A percentile compares a stretch with the other conserved stretches of the same genome.
These are phyloP conservation scores for Portevinia maculata DNA, from an alignment of 2,888 invertebrate species.

Conservation along the genomic window DNA sequence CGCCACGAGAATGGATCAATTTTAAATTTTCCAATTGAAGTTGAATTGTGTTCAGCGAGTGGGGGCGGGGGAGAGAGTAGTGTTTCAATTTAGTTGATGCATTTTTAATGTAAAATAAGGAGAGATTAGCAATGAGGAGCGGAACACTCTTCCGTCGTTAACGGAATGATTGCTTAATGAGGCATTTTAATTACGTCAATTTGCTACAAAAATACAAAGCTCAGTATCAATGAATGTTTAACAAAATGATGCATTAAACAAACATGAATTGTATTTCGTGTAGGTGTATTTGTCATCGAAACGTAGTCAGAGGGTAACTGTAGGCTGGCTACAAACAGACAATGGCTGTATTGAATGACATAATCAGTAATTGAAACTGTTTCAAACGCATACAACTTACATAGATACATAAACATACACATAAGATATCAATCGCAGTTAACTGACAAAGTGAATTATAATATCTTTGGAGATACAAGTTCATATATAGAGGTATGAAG, in stretches of 20 bases:
- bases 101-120: background rate
- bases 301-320: too few relatives aligned
- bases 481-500: background rate
- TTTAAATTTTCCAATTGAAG: conserved; percentile 56
- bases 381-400: background rate
- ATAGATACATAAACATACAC: background rate
- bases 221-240: background rate
- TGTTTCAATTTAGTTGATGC: conserved; percentile 20
- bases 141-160: background rate
- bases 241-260: background rate
- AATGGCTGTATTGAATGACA: too few relatives aligned
- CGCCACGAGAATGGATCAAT: conserved; percentile 29
- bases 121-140: background rate
- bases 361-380: too few relatives aligned
- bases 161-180: background rate
- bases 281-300: too few relatives aligned
- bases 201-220: background rate
- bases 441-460: conserved; percentile 1
- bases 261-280: too few relatives aligned
- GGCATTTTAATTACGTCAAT: conserved; percentile 2
- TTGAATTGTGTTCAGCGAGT: conserved; percentile 1
- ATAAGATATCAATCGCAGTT: background rate
- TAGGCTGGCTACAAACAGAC: too few relatives aligned
- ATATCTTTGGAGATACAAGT: background rate
- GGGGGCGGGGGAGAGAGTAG: background rate